Base-by-base conservation (phyloP, 2,888 invertebrate species). In the Drosophila hamatofila region DNA sequence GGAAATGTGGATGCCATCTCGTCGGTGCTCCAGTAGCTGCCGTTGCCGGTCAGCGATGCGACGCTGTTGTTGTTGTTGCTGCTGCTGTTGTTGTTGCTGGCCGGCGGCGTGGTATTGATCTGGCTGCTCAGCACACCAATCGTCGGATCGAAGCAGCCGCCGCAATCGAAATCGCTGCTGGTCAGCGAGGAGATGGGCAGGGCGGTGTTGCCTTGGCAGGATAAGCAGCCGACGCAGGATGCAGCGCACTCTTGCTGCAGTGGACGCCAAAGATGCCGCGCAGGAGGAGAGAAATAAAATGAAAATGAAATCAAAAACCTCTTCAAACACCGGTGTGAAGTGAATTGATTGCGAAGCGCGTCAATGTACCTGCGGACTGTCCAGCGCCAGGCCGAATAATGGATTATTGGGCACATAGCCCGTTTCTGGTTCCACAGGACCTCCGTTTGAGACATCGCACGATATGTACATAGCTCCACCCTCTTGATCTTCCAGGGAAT, bases 1-100 rank as follows among this genome's bases (percentile, higher is more conserved):
- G 97, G 96, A 93, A 97, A 97, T 41, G 97, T 96, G 60, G 96
- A 96, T 95, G 97, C 97, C 93, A 97, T 97, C 93, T 97, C 97
- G 87, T 94, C 94, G 25, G 94, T 90, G 80, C 90, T 93, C 96
- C 95, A 96, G 85, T 94, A 95, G 65, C 88, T 88, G 72, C 82
- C 89, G 77, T 87, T 84, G 57, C 70, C 74, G 12, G 42, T 61
- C 2, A 80, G 57, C 44, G 80, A 94, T 42, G 82, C 84, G 68
- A 77, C 86, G 80, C 80, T 81, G 54, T 35, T 65, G 56, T 69
- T 60, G 8, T 56, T 69, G 8, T 14, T 49, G 42, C 5, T 18
- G 41, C 12, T 42, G 58, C 61, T 3, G 59, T 68, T 3, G 66
- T 54, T 48, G 35, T 65, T 62, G 8, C 61, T 71, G 6, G 75